These are phyloP conservation scores for Chinchilla lanigera DNA, from an alignment of 2,113 vertebrate species.

Conservation along the genomic window DNA sequence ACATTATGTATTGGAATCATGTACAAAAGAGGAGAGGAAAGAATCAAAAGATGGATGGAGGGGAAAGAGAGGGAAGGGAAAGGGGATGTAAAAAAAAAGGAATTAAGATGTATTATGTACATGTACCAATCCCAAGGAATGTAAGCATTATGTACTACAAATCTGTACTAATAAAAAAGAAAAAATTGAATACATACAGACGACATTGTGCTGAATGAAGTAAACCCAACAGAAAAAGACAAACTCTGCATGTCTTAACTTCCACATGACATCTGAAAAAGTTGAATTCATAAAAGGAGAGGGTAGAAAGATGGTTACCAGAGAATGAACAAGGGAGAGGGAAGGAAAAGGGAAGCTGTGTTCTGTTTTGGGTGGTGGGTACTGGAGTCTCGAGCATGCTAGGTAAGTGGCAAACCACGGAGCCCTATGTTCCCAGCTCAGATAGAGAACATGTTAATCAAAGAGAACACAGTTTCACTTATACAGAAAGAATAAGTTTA, in stretches of 20 bases:
- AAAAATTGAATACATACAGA: neutral
- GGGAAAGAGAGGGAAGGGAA: neutral
- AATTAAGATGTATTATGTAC: neutral
- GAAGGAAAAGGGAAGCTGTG: neutral
- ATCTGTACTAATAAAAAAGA: neutral
- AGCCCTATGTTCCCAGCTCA: neutral
- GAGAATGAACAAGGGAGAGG: neutral
- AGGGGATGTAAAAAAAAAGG: neutral
- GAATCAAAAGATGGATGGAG: neutral
- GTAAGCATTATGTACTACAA: neutral
- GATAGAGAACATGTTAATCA: neutral
- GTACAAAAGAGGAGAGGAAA: neutral
- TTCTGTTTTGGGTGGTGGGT: neutral
- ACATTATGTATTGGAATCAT: neutral
- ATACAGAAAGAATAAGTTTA: neutral
- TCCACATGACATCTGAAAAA: neutral
- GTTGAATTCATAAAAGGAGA: neutral
- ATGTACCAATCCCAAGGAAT: neutral
- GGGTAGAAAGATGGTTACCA: neutral
- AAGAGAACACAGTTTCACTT: neutral
- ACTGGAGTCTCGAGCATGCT: neutral
- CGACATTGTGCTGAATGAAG: neutral
- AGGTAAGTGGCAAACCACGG: no score
- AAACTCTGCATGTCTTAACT: neutral
- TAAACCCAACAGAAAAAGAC: neutral